phyloP scores from a whole-genome alignment of 2,113 vertebrate species.

The Semnornis frantzii region DNA sequence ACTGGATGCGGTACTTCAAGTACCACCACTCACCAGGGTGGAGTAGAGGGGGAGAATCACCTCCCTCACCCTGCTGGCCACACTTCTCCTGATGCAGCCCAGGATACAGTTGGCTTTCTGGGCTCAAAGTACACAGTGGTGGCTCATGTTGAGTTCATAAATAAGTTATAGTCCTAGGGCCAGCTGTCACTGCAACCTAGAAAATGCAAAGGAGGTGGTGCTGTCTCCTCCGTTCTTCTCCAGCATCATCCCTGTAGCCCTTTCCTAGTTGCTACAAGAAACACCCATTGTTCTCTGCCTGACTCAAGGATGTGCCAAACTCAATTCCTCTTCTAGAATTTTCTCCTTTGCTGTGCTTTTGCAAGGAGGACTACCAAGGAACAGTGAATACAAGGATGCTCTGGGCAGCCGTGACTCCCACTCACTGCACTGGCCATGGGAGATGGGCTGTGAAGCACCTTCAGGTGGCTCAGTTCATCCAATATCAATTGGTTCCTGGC shows the following conservation, averaged over 20 bases:
- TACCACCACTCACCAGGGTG: too few relatives aligned
- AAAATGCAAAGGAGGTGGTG: not conserved
- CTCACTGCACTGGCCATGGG: not conserved
- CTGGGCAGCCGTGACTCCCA: not conserved
- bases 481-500: not conserved
- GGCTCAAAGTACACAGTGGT: too few relatives aligned
- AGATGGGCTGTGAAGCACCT: not conserved
- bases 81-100: too few relatives aligned
- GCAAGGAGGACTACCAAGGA: not conserved
- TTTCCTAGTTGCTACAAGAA: not conserved
- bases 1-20: too few relatives aligned
- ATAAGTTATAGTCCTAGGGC: not conserved
- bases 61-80: too few relatives aligned
- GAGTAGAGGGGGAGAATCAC: too few relatives aligned
- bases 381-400: not conserved
- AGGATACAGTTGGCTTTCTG: too few relatives aligned
- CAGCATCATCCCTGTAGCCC: not conserved
- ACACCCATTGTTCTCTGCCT: not conserved
- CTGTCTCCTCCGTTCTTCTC: not conserved
- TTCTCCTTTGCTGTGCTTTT: not conserved
- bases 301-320: not conserved
- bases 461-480: not conserved
- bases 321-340: not conserved
- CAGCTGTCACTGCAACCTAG: not conserved
- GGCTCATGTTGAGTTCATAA: not conserved